These are phyloP conservation scores for Nansenia antarctica DNA, from an alignment of 2,113 vertebrate genomes.

Conservation along the genomic window DNA sequence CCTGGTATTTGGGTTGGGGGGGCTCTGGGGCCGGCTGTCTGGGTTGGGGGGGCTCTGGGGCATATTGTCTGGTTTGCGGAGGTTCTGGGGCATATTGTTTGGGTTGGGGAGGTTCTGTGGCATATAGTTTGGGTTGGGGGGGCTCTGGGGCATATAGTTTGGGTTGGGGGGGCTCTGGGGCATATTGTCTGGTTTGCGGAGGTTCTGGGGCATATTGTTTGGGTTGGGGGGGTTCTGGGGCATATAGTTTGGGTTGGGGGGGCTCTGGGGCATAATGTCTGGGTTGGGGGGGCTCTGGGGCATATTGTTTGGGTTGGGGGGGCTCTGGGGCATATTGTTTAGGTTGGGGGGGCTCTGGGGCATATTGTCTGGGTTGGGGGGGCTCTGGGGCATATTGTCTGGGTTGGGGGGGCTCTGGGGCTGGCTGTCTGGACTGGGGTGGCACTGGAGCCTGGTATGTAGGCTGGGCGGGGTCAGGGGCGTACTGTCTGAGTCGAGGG, in stretches of 20 bases:
- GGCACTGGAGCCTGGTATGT: too few species aligned
- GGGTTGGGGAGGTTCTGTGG: too few species aligned
- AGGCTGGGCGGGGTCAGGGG: conserved; percentile 11
- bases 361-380: too few species aligned
- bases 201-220: conserved; percentile 1
- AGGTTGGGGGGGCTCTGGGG: neutral
- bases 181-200: conserved; percentile 33
- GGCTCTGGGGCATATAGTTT: too few species aligned
- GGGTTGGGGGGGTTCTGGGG: conserved; percentile 19
- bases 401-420: too few species aligned
- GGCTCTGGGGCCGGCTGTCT: too few species aligned
- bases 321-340: too few species aligned
- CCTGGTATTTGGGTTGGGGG: neutral
- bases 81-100: conserved; percentile 1
- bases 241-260: conserved; percentile 33
- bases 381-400: too few species aligned
- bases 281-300: neutral
- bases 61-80: conserved; percentile 33
- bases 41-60: neutral
- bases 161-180: conserved; percentile 15
- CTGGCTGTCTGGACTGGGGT: too few species aligned
- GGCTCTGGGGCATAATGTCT: neutral
- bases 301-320: too few species aligned
- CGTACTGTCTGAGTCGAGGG: conserved; percentile 32
- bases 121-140: too few species aligned